phyloP scores from a whole-genome alignment of 2,888 invertebrate species.

The Cancer borealis region DNA sequence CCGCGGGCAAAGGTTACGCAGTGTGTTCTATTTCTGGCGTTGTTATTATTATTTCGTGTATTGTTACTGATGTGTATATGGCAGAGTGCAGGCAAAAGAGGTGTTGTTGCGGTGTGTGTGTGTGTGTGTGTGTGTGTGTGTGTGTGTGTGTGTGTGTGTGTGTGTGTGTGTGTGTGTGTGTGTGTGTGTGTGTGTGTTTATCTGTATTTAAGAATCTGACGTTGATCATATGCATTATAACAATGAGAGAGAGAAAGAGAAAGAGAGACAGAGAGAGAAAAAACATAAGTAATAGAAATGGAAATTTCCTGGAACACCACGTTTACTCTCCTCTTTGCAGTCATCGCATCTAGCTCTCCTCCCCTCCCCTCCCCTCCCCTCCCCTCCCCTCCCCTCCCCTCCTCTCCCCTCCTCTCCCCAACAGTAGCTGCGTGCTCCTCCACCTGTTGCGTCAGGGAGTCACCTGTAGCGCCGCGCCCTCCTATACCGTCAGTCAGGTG shows the following conservation, averaged over 20 bases:
- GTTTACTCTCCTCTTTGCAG: not conserved
- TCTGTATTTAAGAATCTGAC: not conserved
- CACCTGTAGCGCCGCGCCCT: conserved; percentile 41
- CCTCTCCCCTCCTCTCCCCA: not conserved
- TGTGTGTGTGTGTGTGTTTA: not conserved
- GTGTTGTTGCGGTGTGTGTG: no score
- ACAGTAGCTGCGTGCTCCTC: conserved; percentile 28
- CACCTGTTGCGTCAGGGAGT: conserved; percentile 41
- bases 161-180: not conserved
- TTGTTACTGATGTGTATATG: no score
- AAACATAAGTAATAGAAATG: not conserved
- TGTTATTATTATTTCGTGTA: not conserved
- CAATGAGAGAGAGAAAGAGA: not conserved
- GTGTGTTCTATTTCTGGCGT: not conserved
- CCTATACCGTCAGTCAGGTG: conserved; percentile 33
- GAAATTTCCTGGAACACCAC: not conserved
- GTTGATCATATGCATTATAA: not conserved
- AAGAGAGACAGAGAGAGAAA: not conserved
- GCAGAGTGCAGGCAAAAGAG: not conserved
- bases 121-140: not conserved
- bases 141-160: not conserved
- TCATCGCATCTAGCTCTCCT: not conserved
- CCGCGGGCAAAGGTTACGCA: not conserved
- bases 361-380: not conserved
- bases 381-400: not conserved